Evolutionary conservation across 2,888 invertebrate genomes (phyloP), one percentile per base, ranked within the genome.

Genomic region (Spodoptera exigua): DNA sequence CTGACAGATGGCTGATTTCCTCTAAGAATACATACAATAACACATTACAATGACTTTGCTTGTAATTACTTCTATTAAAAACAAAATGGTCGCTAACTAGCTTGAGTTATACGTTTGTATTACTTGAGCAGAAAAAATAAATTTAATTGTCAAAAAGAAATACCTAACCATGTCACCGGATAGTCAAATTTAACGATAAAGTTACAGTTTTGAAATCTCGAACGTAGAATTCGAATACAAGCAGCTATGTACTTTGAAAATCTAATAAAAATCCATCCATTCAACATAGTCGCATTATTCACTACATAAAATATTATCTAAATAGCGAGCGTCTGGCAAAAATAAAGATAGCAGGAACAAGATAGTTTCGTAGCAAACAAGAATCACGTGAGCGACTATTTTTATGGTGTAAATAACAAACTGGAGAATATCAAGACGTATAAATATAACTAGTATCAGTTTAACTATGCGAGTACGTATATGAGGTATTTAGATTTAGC

Each of bases 281-380:
- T 18, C 13, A 44, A 44, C 35, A 13, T 34, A 51, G 35, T 32
- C 27, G 37, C 52, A 70, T 70, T 52, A 62, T 41, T 60, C 52
- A 58, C 47, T 35, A 57, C 40, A 60, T 64, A 74, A 49, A 27
- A 61, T 55, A 37, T 69, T 53, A 70, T 74, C 70, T 53, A 47
- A 68, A 74, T 18, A 57, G 47, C 57, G n/a, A 54, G 41, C 56
- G 62, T 76, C 62, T 73, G 67, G 55, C 35, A 48, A 76, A 72
- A 72, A 67, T 71, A 67, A 60, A 62, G 61, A 60, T 62, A 69
- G 16, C 27, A 27, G 17, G 16, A 18, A 39, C 13, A 17, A 55
- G 57, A 57, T 43, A 58, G 43, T 57, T 16, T 13, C 16, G 41
- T 17, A 18, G 21, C 48, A 68, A 73, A 66, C 36, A 67, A 49